These are phyloP conservation scores for Labeo catla DNA, from an alignment of 2,113 vertebrate species.

Conservation along the genomic window DNA sequence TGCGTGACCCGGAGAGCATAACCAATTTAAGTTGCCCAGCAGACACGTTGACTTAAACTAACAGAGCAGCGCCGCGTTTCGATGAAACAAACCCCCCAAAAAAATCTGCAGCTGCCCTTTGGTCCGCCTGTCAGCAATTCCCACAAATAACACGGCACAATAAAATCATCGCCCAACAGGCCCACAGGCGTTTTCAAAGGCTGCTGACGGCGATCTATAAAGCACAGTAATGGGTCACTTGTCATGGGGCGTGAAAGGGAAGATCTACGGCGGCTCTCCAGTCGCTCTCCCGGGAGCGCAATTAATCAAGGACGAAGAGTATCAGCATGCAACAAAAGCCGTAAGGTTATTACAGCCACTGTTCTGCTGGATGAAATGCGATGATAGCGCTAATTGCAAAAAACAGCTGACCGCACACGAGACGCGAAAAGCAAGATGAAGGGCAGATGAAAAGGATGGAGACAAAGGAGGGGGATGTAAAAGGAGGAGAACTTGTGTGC, in stretches of 20 bases:
- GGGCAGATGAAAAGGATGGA: constrained; percentile 67
- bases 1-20: constrained; percentile 19
- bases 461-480: constrained; percentile 31
- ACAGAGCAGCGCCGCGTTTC: background rate
- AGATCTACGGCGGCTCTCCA: constrained; percentile 74
- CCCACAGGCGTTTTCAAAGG: constrained; percentile 75
- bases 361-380: constrained; percentile 73
- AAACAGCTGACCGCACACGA: constrained; percentile 61
- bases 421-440: constrained; percentile 64
- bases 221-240: constrained; percentile 79
- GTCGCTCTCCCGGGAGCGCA: constrained; percentile 74
- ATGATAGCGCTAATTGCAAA: constrained; percentile 78
- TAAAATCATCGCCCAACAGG: constrained; percentile 75
- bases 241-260: constrained; percentile 75
- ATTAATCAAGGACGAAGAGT: constrained; percentile 79
- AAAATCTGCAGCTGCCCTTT: constrained; percentile 69
- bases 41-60: constrained; percentile 27
- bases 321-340: constrained; percentile 70
- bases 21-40: constrained; percentile 29
- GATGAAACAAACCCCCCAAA: constrained; percentile 7
- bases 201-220: constrained; percentile 79
- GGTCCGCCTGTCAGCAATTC: constrained; percentile 75
- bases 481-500: constrained; percentile 30
- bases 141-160: constrained; percentile 77
- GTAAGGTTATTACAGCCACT: constrained; percentile 74